A percentile compares a stretch with the other conserved stretches of the same genome.
These are phyloP conservation scores for Allygus modestus DNA, from an alignment of 2,888 invertebrate genomes.

Conservation along the genomic window DNA sequence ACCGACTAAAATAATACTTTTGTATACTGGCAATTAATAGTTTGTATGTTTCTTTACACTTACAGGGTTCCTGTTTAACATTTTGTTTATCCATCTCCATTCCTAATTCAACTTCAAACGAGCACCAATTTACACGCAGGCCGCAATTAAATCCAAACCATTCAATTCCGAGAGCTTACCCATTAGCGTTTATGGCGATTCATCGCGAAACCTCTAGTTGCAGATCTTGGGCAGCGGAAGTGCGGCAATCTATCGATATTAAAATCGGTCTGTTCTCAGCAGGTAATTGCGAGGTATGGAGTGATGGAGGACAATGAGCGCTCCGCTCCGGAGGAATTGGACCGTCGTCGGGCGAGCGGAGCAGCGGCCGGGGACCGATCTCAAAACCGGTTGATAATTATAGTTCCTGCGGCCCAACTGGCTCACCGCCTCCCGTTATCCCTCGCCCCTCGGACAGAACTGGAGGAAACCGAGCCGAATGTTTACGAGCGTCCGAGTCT, in stretches of 20 bases:
- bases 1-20: too few relatives aligned
- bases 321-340: conserved; percentile 5
- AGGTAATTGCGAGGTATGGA: not conserved
- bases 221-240: not conserved
- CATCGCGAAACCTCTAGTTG: not conserved
- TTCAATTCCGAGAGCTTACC: not conserved
- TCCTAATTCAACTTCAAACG: too few relatives aligned
- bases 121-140: too few relatives aligned
- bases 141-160: too few relatives aligned
- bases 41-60: too few relatives aligned
- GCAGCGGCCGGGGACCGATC: conserved; percentile 8
- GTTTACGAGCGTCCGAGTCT: not conserved
- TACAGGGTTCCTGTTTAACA: too few relatives aligned
- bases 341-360: not conserved
- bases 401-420: conserved; percentile 54
- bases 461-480: conserved; percentile 7
- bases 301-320: not conserved
- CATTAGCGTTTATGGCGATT: not conserved
- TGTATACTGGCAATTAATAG: too few relatives aligned
- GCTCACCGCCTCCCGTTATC: conserved; percentile 32
- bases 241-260: conserved; percentile 27
- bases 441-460: conserved; percentile 1
- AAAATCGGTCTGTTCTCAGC: conserved; percentile 11
- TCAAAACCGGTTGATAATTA: conserved; percentile 55
- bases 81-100: too few relatives aligned